Evolutionary conservation across 2,797 vertebrate genomes (phyloP).

Genomic region (Enteromius thamalakanensis): DNA sequence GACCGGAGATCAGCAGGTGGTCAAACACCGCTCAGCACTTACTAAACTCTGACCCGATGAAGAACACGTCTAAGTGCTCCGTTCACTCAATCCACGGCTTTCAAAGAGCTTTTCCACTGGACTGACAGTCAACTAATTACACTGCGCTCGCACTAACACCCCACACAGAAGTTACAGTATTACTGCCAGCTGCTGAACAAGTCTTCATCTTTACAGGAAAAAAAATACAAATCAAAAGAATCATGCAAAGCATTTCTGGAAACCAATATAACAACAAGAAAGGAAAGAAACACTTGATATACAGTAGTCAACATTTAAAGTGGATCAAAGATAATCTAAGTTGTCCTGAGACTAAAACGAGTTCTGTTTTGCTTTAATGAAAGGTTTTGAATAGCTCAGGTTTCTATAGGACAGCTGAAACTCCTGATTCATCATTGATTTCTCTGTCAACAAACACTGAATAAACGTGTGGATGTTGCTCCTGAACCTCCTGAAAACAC

Average conservation of each 20-base stretch:
- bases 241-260: no score
- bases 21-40: constrained; percentile 40
- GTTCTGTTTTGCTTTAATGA: no score
- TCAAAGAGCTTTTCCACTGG: constrained; percentile 10
- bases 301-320: no score
- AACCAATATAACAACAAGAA: no score
- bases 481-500: constrained; percentile 33
- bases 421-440: background rate
- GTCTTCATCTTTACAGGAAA: no score
- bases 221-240: no score
- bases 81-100: background rate
- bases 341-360: no score
- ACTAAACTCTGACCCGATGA: constrained; percentile 32
- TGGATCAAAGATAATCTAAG: no score
- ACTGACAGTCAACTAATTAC: constrained; percentile 5
- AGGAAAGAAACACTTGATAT: no score
- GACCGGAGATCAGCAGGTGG: constrained; percentile 47
- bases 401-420: background rate
- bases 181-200: no score
- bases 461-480: constrained; percentile 33
- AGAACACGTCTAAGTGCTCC: background rate
- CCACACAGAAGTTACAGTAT: no score
- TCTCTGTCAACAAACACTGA: constrained; percentile 14
- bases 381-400: no score
- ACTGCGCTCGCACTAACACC: background rate